Conservation (phyloP, 1,140 invertebrate genomes). For the Elymnias hypermnestra region DNA sequence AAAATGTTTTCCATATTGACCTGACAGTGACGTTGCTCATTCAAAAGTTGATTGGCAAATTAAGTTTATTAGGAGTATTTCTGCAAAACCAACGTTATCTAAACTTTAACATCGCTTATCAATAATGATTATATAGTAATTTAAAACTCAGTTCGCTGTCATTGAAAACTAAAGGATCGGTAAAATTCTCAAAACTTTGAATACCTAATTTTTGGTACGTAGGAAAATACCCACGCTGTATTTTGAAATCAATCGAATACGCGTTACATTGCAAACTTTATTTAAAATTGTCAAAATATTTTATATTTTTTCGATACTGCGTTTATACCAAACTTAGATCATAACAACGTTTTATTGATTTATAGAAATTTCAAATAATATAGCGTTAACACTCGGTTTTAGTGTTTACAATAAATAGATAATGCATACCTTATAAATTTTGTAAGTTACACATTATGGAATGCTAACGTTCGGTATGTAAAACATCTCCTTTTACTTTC, state of each 20-base stretch:
- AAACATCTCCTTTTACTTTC: not conserved
- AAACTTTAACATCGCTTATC: not conserved
- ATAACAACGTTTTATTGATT: too few species aligned
- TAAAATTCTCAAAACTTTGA: conserved; percentile 11
- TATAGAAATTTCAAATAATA: too few species aligned
- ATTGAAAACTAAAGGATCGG: conserved; percentile 2
- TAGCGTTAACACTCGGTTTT: too few species aligned
- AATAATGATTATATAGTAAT: not conserved
- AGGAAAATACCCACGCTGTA: not conserved
- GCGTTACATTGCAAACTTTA: not conserved
- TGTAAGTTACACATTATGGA: not conserved
- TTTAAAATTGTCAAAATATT: too few species aligned
- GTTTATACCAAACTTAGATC: too few species aligned
- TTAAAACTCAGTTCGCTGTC: conserved; percentile 5
- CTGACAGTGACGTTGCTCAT: too few species aligned
- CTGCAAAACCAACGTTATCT: not conserved
- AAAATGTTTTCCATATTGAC: too few species aligned
- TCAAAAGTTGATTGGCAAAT: too few species aligned
- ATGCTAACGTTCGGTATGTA: not conserved
- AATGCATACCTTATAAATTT: too few species aligned
- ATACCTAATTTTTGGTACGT: not conserved
- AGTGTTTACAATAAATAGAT: too few species aligned
- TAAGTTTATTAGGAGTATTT: too few species aligned
- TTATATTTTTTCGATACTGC: too few species aligned
- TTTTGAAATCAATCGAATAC: not conserved